Conservation (phyloP, 2,797 vertebrate genomes). For the Euphonia xanthogaster region DNA sequence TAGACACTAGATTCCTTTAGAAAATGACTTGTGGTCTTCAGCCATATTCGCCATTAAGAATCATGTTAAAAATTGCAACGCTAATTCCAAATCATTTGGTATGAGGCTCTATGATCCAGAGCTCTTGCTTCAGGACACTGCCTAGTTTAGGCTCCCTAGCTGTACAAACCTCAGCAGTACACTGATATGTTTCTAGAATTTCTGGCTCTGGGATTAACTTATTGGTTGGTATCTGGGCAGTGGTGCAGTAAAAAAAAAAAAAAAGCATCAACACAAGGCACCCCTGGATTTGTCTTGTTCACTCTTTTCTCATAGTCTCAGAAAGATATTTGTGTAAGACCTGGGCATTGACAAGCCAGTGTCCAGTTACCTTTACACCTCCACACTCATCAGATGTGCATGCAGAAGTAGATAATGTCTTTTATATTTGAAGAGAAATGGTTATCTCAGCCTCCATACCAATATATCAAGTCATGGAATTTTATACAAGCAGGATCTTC, state of each 20-base stretch:
- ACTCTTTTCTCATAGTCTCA: background rate
- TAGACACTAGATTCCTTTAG: background rate
- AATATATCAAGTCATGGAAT: background rate
- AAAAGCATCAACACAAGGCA: background rate
- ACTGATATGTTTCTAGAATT: fast-evolving
- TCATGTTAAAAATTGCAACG: background rate
- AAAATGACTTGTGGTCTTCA: background rate
- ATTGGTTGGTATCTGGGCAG: too few species aligned
- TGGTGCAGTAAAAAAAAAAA: background rate
- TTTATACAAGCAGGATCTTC: background rate
- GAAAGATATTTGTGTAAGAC: background rate
- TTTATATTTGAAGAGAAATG: background rate
- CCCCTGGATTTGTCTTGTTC: fast-evolving
- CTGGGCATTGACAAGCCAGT: background rate
- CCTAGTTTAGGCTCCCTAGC: background rate
- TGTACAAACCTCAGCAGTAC: background rate
- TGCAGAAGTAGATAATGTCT: background rate
- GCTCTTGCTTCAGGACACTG: background rate
- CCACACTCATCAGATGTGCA: background rate
- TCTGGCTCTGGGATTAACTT: background rate
- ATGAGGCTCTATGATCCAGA: background rate
- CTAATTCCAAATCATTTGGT: background rate
- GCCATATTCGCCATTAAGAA: background rate
- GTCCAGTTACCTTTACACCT: background rate
- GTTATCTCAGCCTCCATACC: background rate